phyloP scores from a whole-genome alignment of 2,113 vertebrate species.

The Callopanchax toddi region DNA sequence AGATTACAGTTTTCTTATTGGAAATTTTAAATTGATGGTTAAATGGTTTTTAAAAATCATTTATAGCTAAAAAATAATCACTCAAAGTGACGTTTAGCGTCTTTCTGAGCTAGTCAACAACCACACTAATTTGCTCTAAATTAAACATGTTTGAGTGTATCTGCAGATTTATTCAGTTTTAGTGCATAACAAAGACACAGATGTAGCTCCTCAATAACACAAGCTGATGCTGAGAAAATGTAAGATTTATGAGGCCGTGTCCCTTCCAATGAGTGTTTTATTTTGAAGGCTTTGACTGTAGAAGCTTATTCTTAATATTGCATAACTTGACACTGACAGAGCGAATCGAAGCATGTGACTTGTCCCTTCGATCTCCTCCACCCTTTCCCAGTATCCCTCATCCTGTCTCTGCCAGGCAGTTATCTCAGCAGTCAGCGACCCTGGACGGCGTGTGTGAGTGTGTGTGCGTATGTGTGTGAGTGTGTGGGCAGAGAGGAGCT shows the following conservation, averaged over 20 bases:
- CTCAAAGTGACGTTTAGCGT: too few species aligned
- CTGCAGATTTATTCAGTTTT: not conserved
- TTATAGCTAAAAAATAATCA: too few species aligned
- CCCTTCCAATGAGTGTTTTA: conserved; percentile 35
- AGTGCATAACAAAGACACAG: not conserved
- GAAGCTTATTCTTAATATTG: conserved; percentile 30
- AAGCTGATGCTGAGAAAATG: not conserved
- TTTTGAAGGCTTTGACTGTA: conserved; percentile 60
- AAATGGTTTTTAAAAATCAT: too few species aligned
- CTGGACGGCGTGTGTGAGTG: conserved; percentile 18
- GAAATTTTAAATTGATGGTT: too few species aligned
- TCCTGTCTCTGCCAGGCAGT: conserved; percentile 33
- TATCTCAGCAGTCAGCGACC: conserved; percentile 38
- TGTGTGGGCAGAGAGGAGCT: conserved; percentile 29
- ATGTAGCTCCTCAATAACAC: not conserved
- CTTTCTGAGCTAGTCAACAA: too few species aligned
- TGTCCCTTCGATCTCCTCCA: conserved; percentile 46
- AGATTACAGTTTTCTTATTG: too few species aligned
- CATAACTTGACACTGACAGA: conserved; percentile 65
- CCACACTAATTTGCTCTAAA: too few species aligned
- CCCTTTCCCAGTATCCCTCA: conserved; percentile 42
- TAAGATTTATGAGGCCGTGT: not conserved
- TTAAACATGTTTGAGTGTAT: not conserved
- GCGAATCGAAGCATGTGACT: conserved; percentile 66
- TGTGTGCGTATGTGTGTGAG: conserved; percentile 22